Percentiles rank a stretch among this genome's conserved stretches.
Conservation (phyloP, 2,113 vertebrate genomes). For the Myotis lucifugus region DNA sequence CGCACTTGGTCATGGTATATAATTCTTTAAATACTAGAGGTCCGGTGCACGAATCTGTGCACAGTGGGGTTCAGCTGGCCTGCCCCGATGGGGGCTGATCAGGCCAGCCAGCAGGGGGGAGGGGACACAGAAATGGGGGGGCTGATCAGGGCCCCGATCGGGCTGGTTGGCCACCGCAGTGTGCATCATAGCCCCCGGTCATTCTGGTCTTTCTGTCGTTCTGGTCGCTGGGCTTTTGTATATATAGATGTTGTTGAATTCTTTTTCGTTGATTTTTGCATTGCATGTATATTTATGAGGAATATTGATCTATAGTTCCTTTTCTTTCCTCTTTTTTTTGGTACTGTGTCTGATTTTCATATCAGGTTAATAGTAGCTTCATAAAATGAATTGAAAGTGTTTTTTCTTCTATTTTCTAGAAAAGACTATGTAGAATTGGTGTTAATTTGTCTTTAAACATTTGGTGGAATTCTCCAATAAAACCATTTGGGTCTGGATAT, state of each 20-base stretch:
- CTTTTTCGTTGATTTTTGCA: not conserved
- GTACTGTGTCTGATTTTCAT: not conserved
- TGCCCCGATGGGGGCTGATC: too few species aligned
- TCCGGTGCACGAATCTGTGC: too few species aligned
- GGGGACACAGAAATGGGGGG: too few species aligned
- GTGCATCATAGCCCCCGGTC: too few species aligned
- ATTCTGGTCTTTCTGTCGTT: too few species aligned
- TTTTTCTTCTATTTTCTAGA: slow-evolving; percentile 14
- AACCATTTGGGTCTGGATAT: not conserved
- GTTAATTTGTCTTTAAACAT: not conserved
- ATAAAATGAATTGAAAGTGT: not conserved
- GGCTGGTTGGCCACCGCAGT: too few species aligned
- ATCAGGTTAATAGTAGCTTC: not conserved
- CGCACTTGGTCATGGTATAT: not conserved
- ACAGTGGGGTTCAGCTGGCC: too few species aligned
- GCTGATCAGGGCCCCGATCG: too few species aligned
- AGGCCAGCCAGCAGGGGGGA: too few species aligned
- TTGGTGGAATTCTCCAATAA: not conserved
- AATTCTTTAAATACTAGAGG: not conserved
- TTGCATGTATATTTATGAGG: not conserved
- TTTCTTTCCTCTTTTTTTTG: not conserved
- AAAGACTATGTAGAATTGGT: not conserved
- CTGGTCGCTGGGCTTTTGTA: too few species aligned
- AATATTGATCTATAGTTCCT: not conserved
- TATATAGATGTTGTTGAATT: not conserved